Evolutionary conservation across 1,140 invertebrate genomes (phyloP).

Genomic region (Monomorium pharaonis): DNA sequence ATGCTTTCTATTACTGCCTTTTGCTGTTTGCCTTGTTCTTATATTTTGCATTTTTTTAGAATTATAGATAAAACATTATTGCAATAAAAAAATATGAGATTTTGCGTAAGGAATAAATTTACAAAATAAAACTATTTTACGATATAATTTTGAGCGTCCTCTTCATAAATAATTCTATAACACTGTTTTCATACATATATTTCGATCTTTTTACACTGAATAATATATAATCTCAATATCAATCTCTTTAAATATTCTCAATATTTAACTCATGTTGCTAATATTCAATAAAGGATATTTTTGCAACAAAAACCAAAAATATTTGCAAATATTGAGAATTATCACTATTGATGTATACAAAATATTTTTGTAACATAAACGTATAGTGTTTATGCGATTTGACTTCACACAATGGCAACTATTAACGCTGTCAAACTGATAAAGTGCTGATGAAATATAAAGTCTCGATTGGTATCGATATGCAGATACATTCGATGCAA

Average conservation of each 20-base stretch:
- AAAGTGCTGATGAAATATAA: slow-evolving; percentile 34
- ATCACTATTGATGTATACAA: not conserved
- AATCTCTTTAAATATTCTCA: not conserved
- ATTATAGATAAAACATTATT: not conserved
- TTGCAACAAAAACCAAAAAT: not conserved
- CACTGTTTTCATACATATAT: not conserved
- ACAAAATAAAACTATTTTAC: not conserved
- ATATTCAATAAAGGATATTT: not conserved
- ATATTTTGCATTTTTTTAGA: not conserved
- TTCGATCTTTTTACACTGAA: not conserved
- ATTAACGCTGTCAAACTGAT: slow-evolving; percentile 28
- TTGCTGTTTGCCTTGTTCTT: not conserved
- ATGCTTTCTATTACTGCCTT: not conserved
- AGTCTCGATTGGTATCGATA: slow-evolving; percentile 40
- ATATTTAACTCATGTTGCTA: not conserved
- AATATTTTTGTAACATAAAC: slow-evolving; percentile 19
- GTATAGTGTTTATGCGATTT: not conserved
- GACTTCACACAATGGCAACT: not conserved
- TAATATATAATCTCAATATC: not conserved
- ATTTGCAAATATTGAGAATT: not conserved
- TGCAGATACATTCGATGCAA: slow-evolving; percentile 39
- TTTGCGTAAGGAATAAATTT: slow-evolving; percentile 1
- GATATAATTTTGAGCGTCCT: not conserved
- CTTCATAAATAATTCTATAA: not conserved
- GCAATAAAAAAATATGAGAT: not conserved